Conservation (phyloP, 2,888 invertebrate genomes). For the Creontiades dilutus region DNA sequence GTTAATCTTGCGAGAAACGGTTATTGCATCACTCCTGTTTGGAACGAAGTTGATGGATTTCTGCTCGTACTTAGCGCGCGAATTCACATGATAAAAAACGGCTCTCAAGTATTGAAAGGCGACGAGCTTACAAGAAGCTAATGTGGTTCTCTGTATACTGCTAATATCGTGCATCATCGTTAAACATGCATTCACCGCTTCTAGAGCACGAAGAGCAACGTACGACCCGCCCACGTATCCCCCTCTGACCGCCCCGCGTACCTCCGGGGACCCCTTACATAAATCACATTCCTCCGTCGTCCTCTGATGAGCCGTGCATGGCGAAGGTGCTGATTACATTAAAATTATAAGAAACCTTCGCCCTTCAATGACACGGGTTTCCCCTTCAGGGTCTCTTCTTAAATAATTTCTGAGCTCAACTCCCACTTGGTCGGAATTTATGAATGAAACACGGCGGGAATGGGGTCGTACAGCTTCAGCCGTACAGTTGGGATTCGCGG, state of each 20-base stretch:
- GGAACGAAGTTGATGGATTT: too few relatives aligned
- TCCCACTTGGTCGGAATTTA: conserved; percentile 19
- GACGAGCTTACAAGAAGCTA: neutral
- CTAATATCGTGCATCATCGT: conserved; percentile 55
- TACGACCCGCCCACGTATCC: neutral
- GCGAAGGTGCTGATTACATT: conserved; percentile 61
- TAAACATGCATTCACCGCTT: conserved; percentile 56
- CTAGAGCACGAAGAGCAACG: neutral
- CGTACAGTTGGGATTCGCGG: conserved; percentile 5
- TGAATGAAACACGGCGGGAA: conserved; percentile 20
- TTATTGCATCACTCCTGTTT: too few relatives aligned
- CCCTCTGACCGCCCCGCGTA: neutral
- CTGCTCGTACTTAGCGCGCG: too few relatives aligned
- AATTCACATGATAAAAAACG: neutral
- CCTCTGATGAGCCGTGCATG: conserved; percentile 52
- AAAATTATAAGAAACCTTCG: conserved; percentile 63
- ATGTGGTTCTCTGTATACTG: conserved; percentile 32
- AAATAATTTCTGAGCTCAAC: conserved; percentile 22
- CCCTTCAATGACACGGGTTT: conserved; percentile 39
- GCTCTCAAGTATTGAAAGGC: neutral
- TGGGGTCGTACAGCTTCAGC: neutral
- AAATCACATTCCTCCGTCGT: conserved; percentile 57
- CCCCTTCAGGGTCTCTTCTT: neutral
- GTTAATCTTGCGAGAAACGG: too few relatives aligned
- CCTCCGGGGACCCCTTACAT: conserved; percentile 59